phyloP scores from a whole-genome alignment of 2,888 invertebrate genomes.

The Gnatocerus cornutus region DNA sequence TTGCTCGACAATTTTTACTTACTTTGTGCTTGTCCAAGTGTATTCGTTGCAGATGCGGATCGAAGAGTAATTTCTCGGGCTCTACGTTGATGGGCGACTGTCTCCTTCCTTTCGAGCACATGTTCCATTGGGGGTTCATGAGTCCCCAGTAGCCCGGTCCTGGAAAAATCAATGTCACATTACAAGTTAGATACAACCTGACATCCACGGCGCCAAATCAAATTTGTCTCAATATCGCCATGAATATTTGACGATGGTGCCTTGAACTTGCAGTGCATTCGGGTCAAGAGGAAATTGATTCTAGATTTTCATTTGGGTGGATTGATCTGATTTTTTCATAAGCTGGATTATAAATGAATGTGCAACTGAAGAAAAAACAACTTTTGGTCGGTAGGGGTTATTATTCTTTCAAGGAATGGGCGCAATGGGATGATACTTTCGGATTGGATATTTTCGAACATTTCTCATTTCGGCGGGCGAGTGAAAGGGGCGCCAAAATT shows the following conservation, averaged over 20 bases:
- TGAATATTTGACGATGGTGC: conserved; percentile 8
- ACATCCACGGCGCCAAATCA: conserved; percentile 34
- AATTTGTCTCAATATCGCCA: conserved; percentile 24
- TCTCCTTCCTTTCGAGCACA: conserved; percentile 96
- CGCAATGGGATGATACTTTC: too few relatives aligned
- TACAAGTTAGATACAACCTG: conserved; percentile 10
- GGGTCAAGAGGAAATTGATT: conserved; percentile 23
- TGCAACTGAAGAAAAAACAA: background rate
- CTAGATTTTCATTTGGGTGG: background rate
- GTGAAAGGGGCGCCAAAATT: too few relatives aligned
- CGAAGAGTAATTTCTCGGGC: conserved; percentile 94
- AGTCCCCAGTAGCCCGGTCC: conserved; percentile 99
- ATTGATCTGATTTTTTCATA: conserved; percentile 18
- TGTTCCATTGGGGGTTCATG: conserved; percentile 98
- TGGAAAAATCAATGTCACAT: conserved; percentile 69
- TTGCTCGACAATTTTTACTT: conserved; percentile 64
- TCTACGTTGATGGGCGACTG: conserved; percentile 99
- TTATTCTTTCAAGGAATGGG: too few relatives aligned
- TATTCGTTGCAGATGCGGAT: conserved; percentile 93
- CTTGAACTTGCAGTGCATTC: conserved; percentile 10
- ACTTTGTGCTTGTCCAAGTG: conserved; percentile 96
- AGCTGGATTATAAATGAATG: background rate
- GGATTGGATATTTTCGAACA: too few relatives aligned
- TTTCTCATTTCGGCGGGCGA: too few relatives aligned
- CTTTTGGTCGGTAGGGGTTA: too few relatives aligned